Evolutionary conservation across 2,113 vertebrate species (phyloP).

Genomic region (Gracilinanus agilis): DNA sequence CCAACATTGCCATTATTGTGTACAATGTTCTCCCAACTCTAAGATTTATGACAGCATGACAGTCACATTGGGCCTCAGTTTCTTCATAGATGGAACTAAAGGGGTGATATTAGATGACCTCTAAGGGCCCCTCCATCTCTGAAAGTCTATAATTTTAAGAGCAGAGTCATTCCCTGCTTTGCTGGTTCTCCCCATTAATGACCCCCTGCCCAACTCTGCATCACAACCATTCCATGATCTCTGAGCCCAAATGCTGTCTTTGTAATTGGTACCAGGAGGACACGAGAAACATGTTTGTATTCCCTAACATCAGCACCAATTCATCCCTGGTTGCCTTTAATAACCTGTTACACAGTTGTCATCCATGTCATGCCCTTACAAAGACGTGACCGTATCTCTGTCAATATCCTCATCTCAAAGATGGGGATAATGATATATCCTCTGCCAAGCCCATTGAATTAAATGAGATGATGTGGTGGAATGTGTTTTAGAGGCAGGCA

Average conservation of each 20-base stretch:
- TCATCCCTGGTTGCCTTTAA: neutral
- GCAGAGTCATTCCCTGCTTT: neutral
- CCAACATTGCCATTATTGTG: no score
- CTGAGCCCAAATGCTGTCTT: neutral
- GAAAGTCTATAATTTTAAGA: neutral
- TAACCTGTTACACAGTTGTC: neutral
- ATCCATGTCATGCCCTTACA: neutral
- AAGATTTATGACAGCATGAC: neutral
- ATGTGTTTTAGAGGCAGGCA: neutral
- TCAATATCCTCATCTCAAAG: neutral
- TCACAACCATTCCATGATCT: neutral
- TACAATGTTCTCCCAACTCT: neutral
- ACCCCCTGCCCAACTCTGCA: neutral
- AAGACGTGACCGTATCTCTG: neutral
- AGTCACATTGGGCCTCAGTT: neutral
- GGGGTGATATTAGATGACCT: neutral
- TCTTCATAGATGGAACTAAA: neutral
- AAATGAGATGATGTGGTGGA: neutral
- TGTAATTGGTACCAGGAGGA: neutral
- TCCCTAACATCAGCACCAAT: neutral
- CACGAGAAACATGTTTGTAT: neutral
- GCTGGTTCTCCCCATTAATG: neutral
- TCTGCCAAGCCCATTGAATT: neutral
- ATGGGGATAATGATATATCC: neutral
- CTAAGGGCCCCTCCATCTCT: neutral